Percentiles rank a stretch among this genome's conserved stretches.
These are phyloP conservation scores for Anagyrus pseudococci DNA, from an alignment of 2,888 invertebrate genomes.

Conservation along the genomic window DNA sequence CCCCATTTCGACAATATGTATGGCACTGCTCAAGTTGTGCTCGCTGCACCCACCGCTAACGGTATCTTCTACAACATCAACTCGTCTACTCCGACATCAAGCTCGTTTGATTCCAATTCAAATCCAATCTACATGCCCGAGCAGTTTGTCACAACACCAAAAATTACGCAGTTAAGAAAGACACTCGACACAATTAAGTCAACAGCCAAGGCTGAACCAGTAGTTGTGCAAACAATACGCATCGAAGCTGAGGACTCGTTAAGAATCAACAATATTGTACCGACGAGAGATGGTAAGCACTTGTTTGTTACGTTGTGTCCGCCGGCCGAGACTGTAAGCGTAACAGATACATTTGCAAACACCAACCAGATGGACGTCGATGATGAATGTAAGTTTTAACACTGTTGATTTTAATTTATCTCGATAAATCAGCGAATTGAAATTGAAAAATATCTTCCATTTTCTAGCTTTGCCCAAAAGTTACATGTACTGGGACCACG, in stretches of 20 bases:
- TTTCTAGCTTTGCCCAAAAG: conserved; percentile 45
- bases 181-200: conserved; percentile 50
- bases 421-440: neutral
- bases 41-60: conserved; percentile 55
- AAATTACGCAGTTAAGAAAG: conserved; percentile 50
- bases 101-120: conserved; percentile 54
- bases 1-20: conserved; percentile 54
- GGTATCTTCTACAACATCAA: conserved; percentile 50
- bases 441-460: neutral
- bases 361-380: conserved; percentile 58
- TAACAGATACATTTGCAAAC: conserved; percentile 57
- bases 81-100: conserved; percentile 45
- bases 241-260: conserved; percentile 54
- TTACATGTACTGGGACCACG: conserved; percentile 69
- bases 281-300: conserved; percentile 55
- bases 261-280: conserved; percentile 50
- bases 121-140: conserved; percentile 54
- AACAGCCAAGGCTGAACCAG: conserved; percentile 53
- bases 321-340: conserved; percentile 48
- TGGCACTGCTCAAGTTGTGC: conserved; percentile 41
- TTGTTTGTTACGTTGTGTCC: conserved; percentile 55
- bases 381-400: conserved; percentile 52
- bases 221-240: conserved; percentile 53
- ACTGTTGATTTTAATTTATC: neutral
- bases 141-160: conserved; percentile 57